Evolutionary conservation across 2,888 invertebrate genomes (phyloP).

Genomic region (Crepidodera aurea): DNA sequence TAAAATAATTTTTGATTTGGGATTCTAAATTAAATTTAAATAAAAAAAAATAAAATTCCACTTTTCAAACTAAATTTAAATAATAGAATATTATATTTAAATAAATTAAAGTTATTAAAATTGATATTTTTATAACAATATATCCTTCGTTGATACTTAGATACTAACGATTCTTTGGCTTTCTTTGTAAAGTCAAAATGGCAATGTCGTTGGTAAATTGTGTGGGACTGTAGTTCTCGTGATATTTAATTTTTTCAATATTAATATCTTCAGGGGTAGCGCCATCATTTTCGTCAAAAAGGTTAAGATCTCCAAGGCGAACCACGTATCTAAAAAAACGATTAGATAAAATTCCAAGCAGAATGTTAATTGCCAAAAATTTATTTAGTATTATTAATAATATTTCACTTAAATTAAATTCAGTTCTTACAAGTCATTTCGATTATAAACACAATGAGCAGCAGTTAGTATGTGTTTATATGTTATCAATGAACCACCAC

Average conservation of each 20-base stretch:
- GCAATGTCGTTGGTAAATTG: slow-evolving; percentile 81
- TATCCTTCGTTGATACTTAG: too few relatives aligned
- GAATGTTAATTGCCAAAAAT: too few relatives aligned
- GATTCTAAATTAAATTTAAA: too few relatives aligned
- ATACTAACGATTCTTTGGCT: slow-evolving; percentile 51
- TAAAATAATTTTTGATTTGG: too few relatives aligned
- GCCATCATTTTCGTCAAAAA: slow-evolving; percentile 70
- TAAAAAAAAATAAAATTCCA: too few relatives aligned
- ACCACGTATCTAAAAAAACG: slow-evolving; percentile 68
- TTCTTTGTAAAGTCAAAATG: slow-evolving; percentile 68
- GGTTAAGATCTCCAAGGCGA: slow-evolving; percentile 81
- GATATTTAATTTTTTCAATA: slow-evolving; percentile 69
- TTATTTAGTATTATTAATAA: too few relatives aligned
- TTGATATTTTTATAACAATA: too few relatives aligned
- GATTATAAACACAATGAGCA: slow-evolving; percentile 74
- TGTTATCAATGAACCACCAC: slow-evolving; percentile 76
- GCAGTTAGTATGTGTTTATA: slow-evolving; percentile 79
- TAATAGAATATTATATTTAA: too few relatives aligned
- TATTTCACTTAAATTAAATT: too few relatives aligned
- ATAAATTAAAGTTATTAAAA: too few relatives aligned
- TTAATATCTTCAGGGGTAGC: slow-evolving; percentile 69
- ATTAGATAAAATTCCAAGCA: too few relatives aligned
- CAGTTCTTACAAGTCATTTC: slow-evolving; percentile 69
- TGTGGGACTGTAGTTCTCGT: slow-evolving; percentile 72
- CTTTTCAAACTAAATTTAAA: too few relatives aligned